phyloP scores from a whole-genome alignment of 2,888 invertebrate genomes.

The Yponomeuta evonymella region DNA sequence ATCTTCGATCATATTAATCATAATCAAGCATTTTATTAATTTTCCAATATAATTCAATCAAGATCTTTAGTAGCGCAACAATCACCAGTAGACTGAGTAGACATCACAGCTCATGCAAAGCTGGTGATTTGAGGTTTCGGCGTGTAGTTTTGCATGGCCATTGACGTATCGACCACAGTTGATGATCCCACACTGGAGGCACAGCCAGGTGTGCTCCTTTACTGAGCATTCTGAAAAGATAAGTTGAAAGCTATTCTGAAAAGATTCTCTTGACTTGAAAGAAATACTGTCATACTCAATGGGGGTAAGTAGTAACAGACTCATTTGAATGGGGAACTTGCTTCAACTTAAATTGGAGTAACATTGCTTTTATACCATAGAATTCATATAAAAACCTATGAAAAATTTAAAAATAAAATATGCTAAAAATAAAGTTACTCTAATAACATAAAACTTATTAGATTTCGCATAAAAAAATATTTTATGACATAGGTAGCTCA shows the following conservation, averaged over 20 bases:
- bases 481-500: too few relatives aligned
- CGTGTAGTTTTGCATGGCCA: conserved; percentile 85
- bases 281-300: not conserved
- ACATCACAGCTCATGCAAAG: conserved; percentile 86
- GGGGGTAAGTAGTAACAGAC: too few relatives aligned
- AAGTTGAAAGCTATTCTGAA: conserved; percentile 31
- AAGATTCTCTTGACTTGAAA: not conserved
- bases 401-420: too few relatives aligned
- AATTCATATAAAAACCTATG: too few relatives aligned
- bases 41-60: not conserved
- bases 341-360: too few relatives aligned
- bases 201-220: conserved; percentile 84
- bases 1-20: not conserved
- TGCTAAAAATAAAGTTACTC: too few relatives aligned
- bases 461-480: too few relatives aligned
- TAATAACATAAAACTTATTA: too few relatives aligned
- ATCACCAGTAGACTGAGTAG: conserved; percentile 85
- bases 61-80: conserved; percentile 11
- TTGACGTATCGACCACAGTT: conserved; percentile 87
- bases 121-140: conserved; percentile 78
- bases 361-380: too few relatives aligned
- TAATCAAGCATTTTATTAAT: not conserved
- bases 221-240: conserved; percentile 74
- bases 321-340: too few relatives aligned
- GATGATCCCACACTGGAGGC: conserved; percentile 83